These are phyloP conservation scores for Eupithecia pulchellata DNA, from an alignment of 2,888 invertebrate species.

Conservation along the genomic window DNA sequence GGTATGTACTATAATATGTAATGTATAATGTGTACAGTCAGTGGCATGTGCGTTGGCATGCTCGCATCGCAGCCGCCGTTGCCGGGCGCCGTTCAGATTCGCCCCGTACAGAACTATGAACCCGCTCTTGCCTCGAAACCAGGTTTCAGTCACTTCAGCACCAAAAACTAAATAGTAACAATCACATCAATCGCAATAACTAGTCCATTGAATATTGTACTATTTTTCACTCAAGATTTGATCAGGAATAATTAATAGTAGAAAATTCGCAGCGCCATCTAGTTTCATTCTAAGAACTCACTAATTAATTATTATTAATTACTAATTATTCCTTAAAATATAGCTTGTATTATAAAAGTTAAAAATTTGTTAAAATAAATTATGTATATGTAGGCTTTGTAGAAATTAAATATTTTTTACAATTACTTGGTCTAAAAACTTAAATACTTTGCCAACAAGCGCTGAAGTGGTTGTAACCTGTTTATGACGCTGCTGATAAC, in stretches of 20 bases:
- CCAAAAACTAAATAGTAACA: background rate
- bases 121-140: slow-evolving; percentile 14
- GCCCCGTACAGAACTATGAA: slow-evolving; percentile 28
- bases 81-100: slow-evolving; percentile 69
- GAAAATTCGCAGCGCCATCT: background rate
- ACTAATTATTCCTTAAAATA: background rate
- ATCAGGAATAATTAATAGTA: background rate
- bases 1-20: slow-evolving; percentile 43
- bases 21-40: slow-evolving; percentile 63
- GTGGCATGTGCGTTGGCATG: slow-evolving; percentile 83
- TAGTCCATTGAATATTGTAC: background rate
- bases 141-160: slow-evolving; percentile 11
- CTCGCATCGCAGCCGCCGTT: slow-evolving; percentile 65
- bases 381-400: too few species aligned
- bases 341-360: too few species aligned
- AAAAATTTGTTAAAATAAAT: too few species aligned
- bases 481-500: slow-evolving; percentile 27
- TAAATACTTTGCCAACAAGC: background rate
- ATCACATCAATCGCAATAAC: too few species aligned
- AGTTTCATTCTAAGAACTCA: background rate
- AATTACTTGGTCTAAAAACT: background rate
- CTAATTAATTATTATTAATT: background rate
- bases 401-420: background rate
- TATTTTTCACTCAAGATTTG: background rate
- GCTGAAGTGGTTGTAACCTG: slow-evolving; percentile 27